Evolutionary conservation across 1,140 invertebrate genomes (phyloP).

Genomic region (Caerostris extrusa): DNA sequence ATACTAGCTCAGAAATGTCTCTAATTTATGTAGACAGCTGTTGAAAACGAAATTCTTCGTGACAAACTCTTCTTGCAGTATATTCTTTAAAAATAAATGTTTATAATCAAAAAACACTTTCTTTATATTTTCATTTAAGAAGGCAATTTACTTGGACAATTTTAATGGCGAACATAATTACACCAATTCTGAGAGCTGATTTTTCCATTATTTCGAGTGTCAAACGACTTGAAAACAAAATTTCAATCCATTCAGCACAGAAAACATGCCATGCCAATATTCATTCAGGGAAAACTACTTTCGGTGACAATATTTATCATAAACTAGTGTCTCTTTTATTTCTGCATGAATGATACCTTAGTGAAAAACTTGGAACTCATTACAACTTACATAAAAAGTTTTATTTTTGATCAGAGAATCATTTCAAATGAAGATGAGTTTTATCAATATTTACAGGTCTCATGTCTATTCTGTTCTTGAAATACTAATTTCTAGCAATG

Average conservation of each 20-base stretch:
- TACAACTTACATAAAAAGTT: too few relatives aligned
- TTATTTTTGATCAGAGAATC: too few relatives aligned
- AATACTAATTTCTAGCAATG: too few relatives aligned
- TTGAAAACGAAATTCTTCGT: background rate
- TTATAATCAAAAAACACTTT: constrained; percentile 23
- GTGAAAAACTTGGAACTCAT: too few relatives aligned
- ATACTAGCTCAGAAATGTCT: constrained; percentile 34
- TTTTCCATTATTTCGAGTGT: constrained; percentile 70
- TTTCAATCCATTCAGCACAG: background rate
- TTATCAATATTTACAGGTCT: too few relatives aligned
- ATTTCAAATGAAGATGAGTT: too few relatives aligned
- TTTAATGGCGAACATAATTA: constrained; percentile 43
- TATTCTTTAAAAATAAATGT: constrained; percentile 65
- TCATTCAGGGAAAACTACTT: constrained; percentile 41
- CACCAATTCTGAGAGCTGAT: constrained; percentile 71
- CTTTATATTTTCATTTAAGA: constrained; percentile 13
- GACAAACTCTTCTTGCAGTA: constrained; percentile 57
- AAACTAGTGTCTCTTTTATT: background rate
- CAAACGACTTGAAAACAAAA: constrained; percentile 60
- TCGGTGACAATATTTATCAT: constrained; percentile 35
- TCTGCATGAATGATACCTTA: too few relatives aligned
- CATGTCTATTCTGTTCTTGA: too few relatives aligned
- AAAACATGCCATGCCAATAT: background rate
- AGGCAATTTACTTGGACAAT: constrained; percentile 44
- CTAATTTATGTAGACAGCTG: background rate